Conservation (phyloP, 2,888 invertebrate genomes). For the Sinopyrophorus schimmeli region DNA sequence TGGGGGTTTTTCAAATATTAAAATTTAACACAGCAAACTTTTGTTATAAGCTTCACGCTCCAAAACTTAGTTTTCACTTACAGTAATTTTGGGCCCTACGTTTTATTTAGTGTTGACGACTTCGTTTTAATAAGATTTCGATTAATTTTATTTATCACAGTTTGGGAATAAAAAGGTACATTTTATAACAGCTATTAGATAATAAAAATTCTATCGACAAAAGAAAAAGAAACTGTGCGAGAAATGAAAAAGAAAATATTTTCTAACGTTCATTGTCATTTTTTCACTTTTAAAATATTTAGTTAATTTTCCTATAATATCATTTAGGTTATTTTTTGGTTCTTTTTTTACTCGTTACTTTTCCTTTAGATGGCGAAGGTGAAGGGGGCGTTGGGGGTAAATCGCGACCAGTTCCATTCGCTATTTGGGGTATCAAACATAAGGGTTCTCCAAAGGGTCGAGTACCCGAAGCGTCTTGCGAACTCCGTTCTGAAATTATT, state of each 20-base stretch:
- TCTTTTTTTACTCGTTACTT: conserved; percentile 39
- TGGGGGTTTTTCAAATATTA: conserved; percentile 35
- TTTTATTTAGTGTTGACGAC: conserved; percentile 3
- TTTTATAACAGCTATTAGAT: too few relatives aligned
- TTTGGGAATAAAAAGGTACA: conserved; percentile 38
- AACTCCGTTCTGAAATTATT: conserved; percentile 52
- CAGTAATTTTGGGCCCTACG: too few relatives aligned
- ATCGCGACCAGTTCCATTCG: conserved; percentile 51
- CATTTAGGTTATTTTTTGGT: conserved; percentile 37
- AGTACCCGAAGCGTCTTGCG: conserved; percentile 53
- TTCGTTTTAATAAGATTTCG: conserved; percentile 8
- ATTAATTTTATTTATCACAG: conserved; percentile 49
- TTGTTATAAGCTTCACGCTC: conserved; percentile 30
- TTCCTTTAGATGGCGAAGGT: conserved; percentile 50
- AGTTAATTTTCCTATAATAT: conserved; percentile 1
- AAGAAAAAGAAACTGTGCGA: conserved; percentile 4
- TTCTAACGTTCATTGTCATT: conserved; percentile 12
- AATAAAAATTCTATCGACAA: neutral
- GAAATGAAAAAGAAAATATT: conserved; percentile 4
- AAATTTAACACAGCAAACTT: conserved; percentile 31
- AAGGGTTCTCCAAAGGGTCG: conserved; percentile 71
- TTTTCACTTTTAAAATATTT: conserved; percentile 13
- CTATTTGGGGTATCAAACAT: conserved; percentile 58
- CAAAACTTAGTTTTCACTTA: conserved; percentile 24
- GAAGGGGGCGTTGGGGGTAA: conserved; percentile 45